Conservation (phyloP, 2,888 invertebrate species). For the Cryptocheilus praepositus region DNA sequence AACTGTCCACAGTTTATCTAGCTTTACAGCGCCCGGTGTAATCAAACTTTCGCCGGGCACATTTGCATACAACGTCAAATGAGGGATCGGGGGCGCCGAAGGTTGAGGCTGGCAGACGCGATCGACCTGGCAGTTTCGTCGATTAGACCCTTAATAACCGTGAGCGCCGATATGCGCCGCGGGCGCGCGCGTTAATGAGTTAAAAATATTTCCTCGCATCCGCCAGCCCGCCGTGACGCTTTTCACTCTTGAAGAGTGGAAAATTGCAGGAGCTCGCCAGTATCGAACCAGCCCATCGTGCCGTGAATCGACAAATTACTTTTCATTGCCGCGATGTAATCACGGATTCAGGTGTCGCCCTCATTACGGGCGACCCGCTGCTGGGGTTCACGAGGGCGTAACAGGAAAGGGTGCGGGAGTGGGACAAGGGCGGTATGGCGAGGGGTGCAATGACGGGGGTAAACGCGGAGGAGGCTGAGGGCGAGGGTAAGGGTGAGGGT, state of each 20-base stretch:
- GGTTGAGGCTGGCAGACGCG: too few species aligned
- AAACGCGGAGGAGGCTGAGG: conserved; percentile 1
- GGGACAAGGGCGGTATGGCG: conserved; percentile 22
- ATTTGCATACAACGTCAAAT: too few species aligned
- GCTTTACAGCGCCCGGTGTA: too few species aligned
- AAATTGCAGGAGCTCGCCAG: conserved; percentile 46
- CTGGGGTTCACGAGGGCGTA: conserved; percentile 47
- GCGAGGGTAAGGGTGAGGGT: not conserved
- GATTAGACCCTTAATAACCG: too few species aligned
- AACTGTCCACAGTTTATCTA: too few species aligned
- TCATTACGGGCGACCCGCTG: conserved; percentile 58
- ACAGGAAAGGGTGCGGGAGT: conserved; percentile 37
- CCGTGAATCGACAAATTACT: conserved; percentile 62
- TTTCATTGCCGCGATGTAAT: conserved; percentile 64
- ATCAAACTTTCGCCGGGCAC: too few species aligned
- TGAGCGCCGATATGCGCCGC: not conserved
- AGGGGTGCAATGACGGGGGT: conserved; percentile 21
- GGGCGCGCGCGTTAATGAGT: conserved; percentile 31
- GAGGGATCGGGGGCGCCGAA: too few species aligned
- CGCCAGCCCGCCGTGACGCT: conserved; percentile 25
- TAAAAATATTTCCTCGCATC: conserved; percentile 23
- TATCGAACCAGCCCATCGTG: conserved; percentile 58
- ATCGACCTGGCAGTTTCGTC: too few species aligned
- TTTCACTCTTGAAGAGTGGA: conserved; percentile 54
- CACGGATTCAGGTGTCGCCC: conserved; percentile 63